Evolutionary conservation across 1,140 invertebrate species (phyloP).

Genomic region (Rhynchophorus ferrugineus): DNA sequence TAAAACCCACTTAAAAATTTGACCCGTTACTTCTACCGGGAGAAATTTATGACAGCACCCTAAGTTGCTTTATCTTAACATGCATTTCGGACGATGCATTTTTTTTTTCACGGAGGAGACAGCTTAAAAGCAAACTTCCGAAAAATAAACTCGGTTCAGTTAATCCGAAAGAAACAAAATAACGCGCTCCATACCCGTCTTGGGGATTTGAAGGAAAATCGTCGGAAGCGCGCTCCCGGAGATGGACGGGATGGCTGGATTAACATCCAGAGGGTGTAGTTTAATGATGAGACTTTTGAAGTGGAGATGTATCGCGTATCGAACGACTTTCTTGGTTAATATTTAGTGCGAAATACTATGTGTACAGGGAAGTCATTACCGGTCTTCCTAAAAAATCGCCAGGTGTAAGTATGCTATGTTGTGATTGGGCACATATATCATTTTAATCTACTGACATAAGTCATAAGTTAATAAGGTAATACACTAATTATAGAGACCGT

Average conservation of each 20-base stretch:
- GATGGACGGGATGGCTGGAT: slow-evolving; percentile 12
- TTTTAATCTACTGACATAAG: too few species aligned
- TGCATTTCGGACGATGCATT: neutral
- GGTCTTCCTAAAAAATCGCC: too few species aligned
- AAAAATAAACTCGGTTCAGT: slow-evolving; percentile 5
- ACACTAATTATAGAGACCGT: too few species aligned
- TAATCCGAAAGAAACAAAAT: slow-evolving; percentile 10
- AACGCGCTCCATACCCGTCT: slow-evolving; percentile 7
- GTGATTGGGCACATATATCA: too few species aligned
- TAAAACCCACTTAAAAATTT: neutral
- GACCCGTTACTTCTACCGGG: neutral
- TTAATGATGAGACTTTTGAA: slow-evolving; percentile 13
- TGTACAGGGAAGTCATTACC: too few species aligned
- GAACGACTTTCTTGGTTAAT: too few species aligned
- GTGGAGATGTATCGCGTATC: too few species aligned
- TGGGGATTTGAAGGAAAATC: slow-evolving; percentile 13
- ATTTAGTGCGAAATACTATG: too few species aligned
- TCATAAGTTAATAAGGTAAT: too few species aligned
- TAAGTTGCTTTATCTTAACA: slow-evolving; percentile 1
- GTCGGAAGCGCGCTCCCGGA: slow-evolving; percentile 12
- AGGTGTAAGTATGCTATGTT: too few species aligned
- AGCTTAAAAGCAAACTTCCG: slow-evolving; percentile 6
- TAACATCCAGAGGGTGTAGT: slow-evolving; percentile 16
- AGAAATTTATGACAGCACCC: neutral
- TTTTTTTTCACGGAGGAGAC: neutral